Evolutionary conservation across 2,888 invertebrate species (phyloP), one percentile per base, ranked within the genome.

Genomic region (Xestia xanthographa): DNA sequence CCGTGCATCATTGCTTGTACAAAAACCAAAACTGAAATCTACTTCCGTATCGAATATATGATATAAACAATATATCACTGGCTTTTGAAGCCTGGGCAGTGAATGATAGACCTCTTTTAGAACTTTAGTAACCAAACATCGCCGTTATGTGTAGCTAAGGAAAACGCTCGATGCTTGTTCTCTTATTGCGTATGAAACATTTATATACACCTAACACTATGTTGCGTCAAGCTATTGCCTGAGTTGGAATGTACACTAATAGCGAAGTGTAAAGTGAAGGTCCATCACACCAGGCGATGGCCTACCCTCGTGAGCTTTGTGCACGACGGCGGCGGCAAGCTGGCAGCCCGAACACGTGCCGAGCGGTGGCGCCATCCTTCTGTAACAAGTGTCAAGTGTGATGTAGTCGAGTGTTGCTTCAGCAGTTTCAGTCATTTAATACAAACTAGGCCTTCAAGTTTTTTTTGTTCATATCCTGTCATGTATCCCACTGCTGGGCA

Each of bases 81-180:
- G 92, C 93, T 92, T 91, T 83, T 82, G 80, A 86, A 91, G 91
- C 93, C 92, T 75, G 79, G 92, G 92, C 92, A 93, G 93, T 92
- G 91, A 86, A 78, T 76, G 63, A 62, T 81, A 85, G 58, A 58
- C 29, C 88, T 90, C 87, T 84, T 88, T 87, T 81, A 84, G 87
- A 90, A 89, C 86, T 75, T 67, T 79, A 65, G 76, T 70, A 66
- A 79, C 69, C 71, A 69, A 76, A 60, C 53, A 72, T 62, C 65
- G 58, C 53, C 60, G 66, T 71, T 70, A 80, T 29, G 58, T 74
- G 72, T 68, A 72, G 56, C 53, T 76, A 78, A 53, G 69, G 80
- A 75, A 69, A 74, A 79, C 63, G 56, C 48, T 62, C 38, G 76
- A 53, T 60, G 74, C 65, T 72, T 73, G 65, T 69, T 81, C 22